Evolutionary conservation across 1,140 invertebrate species (phyloP).

Genomic region (Tyrophagus putrescentiae): DNA sequence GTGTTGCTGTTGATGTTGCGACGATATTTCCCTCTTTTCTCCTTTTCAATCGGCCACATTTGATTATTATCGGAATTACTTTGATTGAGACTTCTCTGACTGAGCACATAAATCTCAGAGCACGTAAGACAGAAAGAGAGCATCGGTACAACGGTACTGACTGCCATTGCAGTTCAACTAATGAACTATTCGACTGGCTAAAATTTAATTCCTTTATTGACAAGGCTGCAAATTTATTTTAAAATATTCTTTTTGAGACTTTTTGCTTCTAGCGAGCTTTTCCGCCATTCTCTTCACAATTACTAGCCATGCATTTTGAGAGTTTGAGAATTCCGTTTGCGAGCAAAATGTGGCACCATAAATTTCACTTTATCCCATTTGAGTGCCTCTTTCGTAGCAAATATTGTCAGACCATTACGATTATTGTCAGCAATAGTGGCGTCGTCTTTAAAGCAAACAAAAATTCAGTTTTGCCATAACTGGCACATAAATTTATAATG

Average conservation of each 20-base stretch:
- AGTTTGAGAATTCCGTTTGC: too few relatives aligned
- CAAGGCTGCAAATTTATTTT: too few relatives aligned
- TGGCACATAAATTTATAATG: conserved; percentile 6
- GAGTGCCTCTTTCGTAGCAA: too few relatives aligned
- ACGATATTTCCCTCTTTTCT: too few relatives aligned
- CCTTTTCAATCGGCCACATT: background rate
- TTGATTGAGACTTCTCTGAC: background rate
- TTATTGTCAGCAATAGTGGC: background rate
- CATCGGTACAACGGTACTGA: too few relatives aligned
- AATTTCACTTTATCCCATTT: too few relatives aligned
- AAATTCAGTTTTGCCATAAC: background rate
- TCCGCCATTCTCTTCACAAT: too few relatives aligned
- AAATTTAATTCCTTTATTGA: background rate
- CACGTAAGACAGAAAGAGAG: background rate
- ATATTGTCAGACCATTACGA: background rate
- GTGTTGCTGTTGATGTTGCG: background rate
- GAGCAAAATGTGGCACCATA: too few relatives aligned
- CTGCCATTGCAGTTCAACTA: background rate
- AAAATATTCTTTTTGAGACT: too few relatives aligned
- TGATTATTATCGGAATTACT: background rate
- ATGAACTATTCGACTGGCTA: background rate
- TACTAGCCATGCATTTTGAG: too few relatives aligned
- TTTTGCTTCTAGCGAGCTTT: too few relatives aligned
- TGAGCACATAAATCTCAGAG: background rate
- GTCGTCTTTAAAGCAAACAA: too few relatives aligned